phyloP scores from a whole-genome alignment of 2,888 invertebrate genomes.

The Hypsopygia costalis region DNA sequence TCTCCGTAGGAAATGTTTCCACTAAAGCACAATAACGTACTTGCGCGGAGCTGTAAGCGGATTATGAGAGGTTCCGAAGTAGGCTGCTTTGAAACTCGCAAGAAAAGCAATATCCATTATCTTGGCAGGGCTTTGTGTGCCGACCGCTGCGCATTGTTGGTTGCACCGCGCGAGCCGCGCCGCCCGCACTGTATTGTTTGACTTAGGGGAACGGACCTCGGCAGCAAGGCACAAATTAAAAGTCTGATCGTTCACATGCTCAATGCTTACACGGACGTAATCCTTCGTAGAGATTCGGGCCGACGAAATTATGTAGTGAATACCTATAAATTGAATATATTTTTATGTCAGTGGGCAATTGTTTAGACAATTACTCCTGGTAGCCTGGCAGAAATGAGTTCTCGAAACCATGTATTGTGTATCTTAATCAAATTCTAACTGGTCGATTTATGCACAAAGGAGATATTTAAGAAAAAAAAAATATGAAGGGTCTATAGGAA shows the following conservation, averaged over 20 bases:
- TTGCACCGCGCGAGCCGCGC: no score
- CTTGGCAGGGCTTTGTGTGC: constrained; percentile 65
- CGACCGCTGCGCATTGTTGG: constrained; percentile 58
- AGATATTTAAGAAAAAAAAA: no score
- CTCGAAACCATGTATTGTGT: no score
- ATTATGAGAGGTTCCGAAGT: constrained; percentile 75
- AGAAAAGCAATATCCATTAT: constrained; percentile 79
- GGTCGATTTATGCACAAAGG: no score
- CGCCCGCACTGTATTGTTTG: constrained; percentile 47
- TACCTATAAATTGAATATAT: no score
- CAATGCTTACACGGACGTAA: constrained; percentile 3
- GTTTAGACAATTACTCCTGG: no score
- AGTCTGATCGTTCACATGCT: constrained; percentile 22
- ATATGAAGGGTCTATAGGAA: no score
- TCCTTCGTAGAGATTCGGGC: neutral
- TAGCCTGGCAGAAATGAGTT: no score
- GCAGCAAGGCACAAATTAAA: constrained; percentile 27
- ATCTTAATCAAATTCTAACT: no score
- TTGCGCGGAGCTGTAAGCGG: constrained; percentile 69
- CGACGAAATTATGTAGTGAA: neutral
- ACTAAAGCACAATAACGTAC: constrained; percentile 68
- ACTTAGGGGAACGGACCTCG: constrained; percentile 34
- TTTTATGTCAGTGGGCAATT: no score
- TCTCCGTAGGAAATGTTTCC: constrained; percentile 57
- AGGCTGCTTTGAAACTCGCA: constrained; percentile 76